Conservation (phyloP, 2,888 invertebrate species). For the Lasioglossum villosulum region DNA sequence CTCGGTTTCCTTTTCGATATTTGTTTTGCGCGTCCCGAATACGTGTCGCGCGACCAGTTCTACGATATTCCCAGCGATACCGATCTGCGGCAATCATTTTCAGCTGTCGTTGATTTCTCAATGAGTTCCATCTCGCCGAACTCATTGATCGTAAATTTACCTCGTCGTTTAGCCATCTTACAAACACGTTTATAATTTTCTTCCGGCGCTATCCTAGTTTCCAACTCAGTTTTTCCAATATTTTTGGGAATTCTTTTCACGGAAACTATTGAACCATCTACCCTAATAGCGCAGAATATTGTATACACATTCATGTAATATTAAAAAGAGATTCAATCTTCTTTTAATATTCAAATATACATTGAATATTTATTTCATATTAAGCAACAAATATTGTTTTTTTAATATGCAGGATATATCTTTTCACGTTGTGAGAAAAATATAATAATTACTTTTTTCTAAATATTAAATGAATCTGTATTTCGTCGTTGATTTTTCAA, state of each 20-base stretch:
- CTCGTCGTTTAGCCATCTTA: neutral
- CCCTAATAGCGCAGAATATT: too few relatives aligned
- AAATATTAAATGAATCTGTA: too few relatives aligned
- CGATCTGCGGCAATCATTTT: constrained; percentile 6
- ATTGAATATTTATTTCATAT: too few relatives aligned
- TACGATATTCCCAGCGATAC: constrained; percentile 28
- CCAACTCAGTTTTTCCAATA: neutral
- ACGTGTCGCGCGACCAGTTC: constrained; percentile 43
- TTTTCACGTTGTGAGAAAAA: too few relatives aligned
- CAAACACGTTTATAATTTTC: neutral
- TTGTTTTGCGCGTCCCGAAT: constrained; percentile 32
- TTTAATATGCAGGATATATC: too few relatives aligned
- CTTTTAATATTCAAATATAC: too few relatives aligned
- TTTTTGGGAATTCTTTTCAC: neutral
- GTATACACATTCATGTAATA: too few relatives aligned
- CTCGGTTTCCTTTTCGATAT: constrained; percentile 35
- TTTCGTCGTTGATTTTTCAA: too few relatives aligned
- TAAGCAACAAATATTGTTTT: too few relatives aligned
- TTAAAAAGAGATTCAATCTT: too few relatives aligned
- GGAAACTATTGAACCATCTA: neutral
- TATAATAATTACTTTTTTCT: too few relatives aligned
- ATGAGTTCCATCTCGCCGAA: constrained; percentile 18
- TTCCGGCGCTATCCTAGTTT: neutral
- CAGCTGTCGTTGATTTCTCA: constrained; percentile 17
- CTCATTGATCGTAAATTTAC: constrained; percentile 18